Evolutionary conservation across 2,797 vertebrate species (phyloP).

Genomic region (Coreius guichenoti): DNA sequence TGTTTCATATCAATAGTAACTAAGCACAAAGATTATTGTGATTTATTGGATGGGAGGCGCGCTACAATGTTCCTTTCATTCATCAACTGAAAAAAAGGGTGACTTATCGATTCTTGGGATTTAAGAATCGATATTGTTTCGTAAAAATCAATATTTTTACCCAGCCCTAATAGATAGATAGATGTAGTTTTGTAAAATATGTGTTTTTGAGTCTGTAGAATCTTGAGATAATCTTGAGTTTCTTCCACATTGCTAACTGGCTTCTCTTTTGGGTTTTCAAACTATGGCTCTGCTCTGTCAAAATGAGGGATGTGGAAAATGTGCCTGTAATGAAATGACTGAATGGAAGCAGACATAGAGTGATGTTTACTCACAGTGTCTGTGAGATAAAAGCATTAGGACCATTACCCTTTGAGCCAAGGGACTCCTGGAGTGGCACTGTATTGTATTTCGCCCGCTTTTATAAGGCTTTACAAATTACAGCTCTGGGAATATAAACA

Average conservation of each 20-base stretch:
- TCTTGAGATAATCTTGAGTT: slow-evolving; percentile 6
- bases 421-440: slow-evolving; percentile 61
- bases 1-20: no score
- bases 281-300: slow-evolving; percentile 51
- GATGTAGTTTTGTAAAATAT: neutral
- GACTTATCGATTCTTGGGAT: no score
- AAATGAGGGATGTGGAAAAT: slow-evolving; percentile 66
- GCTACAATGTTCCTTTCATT: no score
- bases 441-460: slow-evolving; percentile 63
- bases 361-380: slow-evolving; percentile 65
- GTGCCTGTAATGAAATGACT: slow-evolving; percentile 66
- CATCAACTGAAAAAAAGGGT: no score
- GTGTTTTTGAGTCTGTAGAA: neutral
- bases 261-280: slow-evolving; percentile 44
- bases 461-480: slow-evolving; percentile 68
- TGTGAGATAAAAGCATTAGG: slow-evolving; percentile 69
- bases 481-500: slow-evolving; percentile 68
- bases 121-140: no score
- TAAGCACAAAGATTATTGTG: no score
- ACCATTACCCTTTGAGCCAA: slow-evolving; percentile 63
- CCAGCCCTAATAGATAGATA: no score
- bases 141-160: no score
- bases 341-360: slow-evolving; percentile 59
- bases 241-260: slow-evolving; percentile 10
- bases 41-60: no score